Evolutionary conservation across 2,888 invertebrate genomes (phyloP), one percentile per base, ranked within the genome.

Genomic region (Seira sanloemensis): DNA sequence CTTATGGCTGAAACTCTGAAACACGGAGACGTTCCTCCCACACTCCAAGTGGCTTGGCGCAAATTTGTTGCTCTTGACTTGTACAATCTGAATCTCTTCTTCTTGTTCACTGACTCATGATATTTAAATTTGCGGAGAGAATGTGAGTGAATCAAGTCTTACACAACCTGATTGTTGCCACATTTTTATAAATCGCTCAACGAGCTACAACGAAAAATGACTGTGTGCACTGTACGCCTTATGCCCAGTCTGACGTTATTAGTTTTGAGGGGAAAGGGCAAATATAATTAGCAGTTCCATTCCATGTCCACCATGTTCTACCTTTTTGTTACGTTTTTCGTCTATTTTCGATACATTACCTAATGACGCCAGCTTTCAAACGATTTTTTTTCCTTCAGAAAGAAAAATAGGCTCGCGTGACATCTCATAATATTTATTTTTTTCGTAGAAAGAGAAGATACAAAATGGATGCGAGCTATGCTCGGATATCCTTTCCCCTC

Each of bases 351-450:
- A n/a, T n/a, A n/a, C n/a, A 16, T 50, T 12, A 50, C 50, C 16
- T 50, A 50, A n/a, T n/a, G 50, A 2, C 16, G 50, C n/a, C 2
- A 7, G 50, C 50, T 50, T 50, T 50, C 16, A 50, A n/a, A 12
- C 37, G 16, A 50, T 50, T 50, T 50, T 50, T 7, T 50, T 50
- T 50, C 16, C 16, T 12, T 37, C 37, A 50, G 50, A 50, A n/a
- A 50, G 50, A 50, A 50, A 1, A 50, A 50, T n/a, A 50, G 2
- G 50, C n/a, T 50, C n/a, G 50, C 50, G 50, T 50, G 50, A 50
- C 50, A 50, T 50, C n/a, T 50, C 50, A 50, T 50, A 50, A 50
- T 50, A 50, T 50, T 50, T 50, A 50, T 50, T 12, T 50, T 50
- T 50, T 50, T 12, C 16, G 50, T 50, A n/a, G 16, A 50, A 18